These are phyloP conservation scores for Nomia melanderi DNA, from an alignment of 1,140 invertebrate species.

Conservation along the genomic window DNA sequence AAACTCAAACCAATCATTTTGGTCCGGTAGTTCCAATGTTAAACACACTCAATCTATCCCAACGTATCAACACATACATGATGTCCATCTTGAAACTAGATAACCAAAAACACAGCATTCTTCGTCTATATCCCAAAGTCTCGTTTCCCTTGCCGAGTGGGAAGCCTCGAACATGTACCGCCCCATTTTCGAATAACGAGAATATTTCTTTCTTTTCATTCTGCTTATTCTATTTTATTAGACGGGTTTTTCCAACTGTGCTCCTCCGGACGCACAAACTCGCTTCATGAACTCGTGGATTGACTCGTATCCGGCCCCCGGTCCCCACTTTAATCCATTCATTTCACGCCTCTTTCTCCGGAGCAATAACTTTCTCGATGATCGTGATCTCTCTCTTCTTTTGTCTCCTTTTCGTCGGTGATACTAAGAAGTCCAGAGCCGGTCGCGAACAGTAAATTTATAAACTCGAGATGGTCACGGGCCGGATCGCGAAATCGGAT, in stretches of 20 bases:
- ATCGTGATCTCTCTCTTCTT: background rate
- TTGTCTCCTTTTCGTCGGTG: too few species aligned
- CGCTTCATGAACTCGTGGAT: conserved; percentile 26
- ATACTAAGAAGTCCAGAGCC: too few species aligned
- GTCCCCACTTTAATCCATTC: conserved; percentile 29
- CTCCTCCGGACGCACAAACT: background rate
- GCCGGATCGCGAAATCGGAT: background rate
- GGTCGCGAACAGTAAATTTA: too few species aligned
- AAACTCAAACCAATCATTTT: too few species aligned
- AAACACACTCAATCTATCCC: too few species aligned
- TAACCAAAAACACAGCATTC: too few species aligned
- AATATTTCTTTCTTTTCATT: background rate
- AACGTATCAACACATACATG: too few species aligned
- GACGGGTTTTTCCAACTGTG: background rate
- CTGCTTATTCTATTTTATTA: background rate
- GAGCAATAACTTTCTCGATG: background rate
- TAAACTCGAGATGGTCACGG: background rate
- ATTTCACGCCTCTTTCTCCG: conserved; percentile 28
- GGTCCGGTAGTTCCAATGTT: too few species aligned
- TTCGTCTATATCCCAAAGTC: too few species aligned
- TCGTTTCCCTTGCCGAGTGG: background rate
- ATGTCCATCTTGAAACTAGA: too few species aligned
- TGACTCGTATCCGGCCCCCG: background rate
- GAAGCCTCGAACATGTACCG: background rate
- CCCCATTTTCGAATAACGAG: background rate